Conservation (phyloP, 2,888 invertebrate genomes). For the Agrotis ipsilon region DNA sequence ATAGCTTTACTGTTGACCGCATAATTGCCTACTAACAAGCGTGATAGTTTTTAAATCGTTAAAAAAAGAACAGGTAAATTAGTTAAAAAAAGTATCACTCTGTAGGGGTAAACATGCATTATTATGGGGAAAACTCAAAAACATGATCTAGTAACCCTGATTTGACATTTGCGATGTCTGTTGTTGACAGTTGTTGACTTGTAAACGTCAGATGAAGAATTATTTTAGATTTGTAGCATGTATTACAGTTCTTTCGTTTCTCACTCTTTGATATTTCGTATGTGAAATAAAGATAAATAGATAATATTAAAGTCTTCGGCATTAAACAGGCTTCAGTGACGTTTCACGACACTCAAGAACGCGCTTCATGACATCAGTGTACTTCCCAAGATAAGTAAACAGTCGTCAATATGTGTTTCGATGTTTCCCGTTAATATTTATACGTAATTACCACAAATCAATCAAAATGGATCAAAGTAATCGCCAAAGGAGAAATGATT, state of each 20-base stretch:
- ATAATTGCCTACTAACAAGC: no score
- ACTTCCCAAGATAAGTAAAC: constrained; percentile 59
- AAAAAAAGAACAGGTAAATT: no score
- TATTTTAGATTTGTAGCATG: constrained; percentile 39
- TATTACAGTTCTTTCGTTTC: not conserved
- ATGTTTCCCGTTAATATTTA: constrained; percentile 57
- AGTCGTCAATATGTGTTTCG: constrained; percentile 39
- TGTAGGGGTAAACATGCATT: no score
- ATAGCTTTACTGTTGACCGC: no score
- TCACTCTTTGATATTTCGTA: not conserved
- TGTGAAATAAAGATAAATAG: constrained; percentile 43
- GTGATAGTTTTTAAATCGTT: no score
- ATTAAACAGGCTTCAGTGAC: constrained; percentile 36
- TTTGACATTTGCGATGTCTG: no score
- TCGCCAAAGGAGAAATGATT: constrained; percentile 81
- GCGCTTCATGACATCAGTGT: constrained; percentile 16
- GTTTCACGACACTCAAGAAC: constrained; percentile 33
- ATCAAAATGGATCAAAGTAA: constrained; percentile 83
- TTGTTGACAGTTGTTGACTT: no score
- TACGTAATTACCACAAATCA: constrained; percentile 38
- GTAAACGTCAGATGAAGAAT: constrained; percentile 14
- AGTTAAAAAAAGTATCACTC: no score
- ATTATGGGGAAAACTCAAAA: no score
- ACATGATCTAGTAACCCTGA: no score
- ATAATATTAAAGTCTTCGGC: not conserved